phyloP scores from a whole-genome alignment of 1,140 invertebrate species.

The Halyomorpha halys region DNA sequence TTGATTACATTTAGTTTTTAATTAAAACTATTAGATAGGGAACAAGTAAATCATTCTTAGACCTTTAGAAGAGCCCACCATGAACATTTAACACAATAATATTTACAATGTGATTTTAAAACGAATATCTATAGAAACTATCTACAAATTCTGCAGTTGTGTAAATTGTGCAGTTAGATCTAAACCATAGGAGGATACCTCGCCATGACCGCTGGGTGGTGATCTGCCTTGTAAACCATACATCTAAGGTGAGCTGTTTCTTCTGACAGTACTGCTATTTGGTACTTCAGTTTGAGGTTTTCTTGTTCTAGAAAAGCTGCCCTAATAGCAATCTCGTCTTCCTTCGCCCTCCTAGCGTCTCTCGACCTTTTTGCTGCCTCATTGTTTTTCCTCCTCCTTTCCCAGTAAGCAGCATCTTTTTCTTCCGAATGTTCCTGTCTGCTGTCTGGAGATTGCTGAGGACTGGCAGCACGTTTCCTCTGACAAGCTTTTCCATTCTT shows the following conservation, averaged over 20 bases:
- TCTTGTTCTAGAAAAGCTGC: conserved; percentile 66
- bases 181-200: too few species aligned
- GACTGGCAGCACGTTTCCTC: conserved; percentile 26
- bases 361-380: conserved; percentile 89
- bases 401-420: conserved; percentile 77
- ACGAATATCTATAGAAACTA: too few species aligned
- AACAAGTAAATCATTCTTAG: too few species aligned
- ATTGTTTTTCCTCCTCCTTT: conserved; percentile 84
- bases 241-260: conserved; percentile 36
- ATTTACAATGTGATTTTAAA: too few species aligned
- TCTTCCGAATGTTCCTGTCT: conserved; percentile 34
- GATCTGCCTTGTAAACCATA: conserved; percentile 24
- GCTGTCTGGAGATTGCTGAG: conserved; percentile 19
- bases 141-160: too few species aligned
- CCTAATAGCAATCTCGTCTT: conserved; percentile 83
- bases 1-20: too few species aligned
- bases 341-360: conserved; percentile 77
- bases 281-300: conserved; percentile 29
- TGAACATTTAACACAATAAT: too few species aligned
- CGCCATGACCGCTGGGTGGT: not conserved
- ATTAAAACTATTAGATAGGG: too few species aligned
- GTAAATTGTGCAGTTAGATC: too few species aligned
- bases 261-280: conserved; percentile 44
- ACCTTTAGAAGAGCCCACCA: too few species aligned
- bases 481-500: conserved; percentile 31